A percentile compares a stretch with the other conserved stretches of the same genome.
phyloP scores from a whole-genome alignment of 2,113 vertebrate species.

The Alaudala cheleensis region DNA sequence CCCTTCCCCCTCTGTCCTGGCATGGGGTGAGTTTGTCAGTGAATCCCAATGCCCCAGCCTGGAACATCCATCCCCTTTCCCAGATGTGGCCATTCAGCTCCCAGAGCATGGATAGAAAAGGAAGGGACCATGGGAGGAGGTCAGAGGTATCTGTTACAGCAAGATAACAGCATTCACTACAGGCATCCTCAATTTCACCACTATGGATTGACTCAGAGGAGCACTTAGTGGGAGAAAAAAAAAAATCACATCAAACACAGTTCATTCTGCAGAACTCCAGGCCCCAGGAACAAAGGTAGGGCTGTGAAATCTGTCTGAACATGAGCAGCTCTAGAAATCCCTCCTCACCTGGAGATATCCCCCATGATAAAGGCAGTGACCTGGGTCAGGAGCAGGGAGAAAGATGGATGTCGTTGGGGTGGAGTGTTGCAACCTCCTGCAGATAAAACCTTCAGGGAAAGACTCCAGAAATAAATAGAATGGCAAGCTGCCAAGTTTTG shows the following conservation, averaged over 20 bases:
- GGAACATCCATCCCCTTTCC: neutral
- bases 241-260: neutral
- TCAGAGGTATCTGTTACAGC: neutral
- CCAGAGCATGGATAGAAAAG: neutral
- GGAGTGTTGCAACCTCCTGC: constrained; percentile 30
- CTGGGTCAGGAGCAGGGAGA: neutral
- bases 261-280: neutral
- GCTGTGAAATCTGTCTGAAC: neutral
- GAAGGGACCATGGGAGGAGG: neutral
- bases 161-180: neutral
- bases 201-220: neutral
- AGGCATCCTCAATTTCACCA: neutral
- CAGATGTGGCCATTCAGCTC: neutral
- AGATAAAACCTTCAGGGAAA: constrained; percentile 50
- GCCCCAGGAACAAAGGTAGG: neutral
- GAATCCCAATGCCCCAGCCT: neutral
- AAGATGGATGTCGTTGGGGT: neutral
- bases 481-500: constrained; percentile 6
- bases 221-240: neutral
- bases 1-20: neutral
- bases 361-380: constrained; percentile 38
- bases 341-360: neutral
- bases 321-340: neutral
- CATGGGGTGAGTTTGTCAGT: neutral
- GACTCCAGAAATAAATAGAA: constrained; percentile 45